phyloP scores from a whole-genome alignment of 2,797 vertebrate genomes.

The Sus cebifrons region DNA sequence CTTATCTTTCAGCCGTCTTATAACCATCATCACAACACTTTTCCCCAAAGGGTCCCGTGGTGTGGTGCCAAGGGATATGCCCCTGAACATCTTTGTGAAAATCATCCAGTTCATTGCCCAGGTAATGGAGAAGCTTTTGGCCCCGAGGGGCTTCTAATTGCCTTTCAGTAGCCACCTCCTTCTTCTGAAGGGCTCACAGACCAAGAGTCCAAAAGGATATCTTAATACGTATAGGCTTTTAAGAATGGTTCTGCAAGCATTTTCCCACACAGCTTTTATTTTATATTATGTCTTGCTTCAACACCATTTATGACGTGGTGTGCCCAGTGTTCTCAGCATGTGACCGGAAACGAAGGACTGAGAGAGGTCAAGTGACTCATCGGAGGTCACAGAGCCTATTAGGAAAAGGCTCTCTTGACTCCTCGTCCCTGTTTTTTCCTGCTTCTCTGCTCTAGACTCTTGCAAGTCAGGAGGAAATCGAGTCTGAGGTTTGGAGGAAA shows the following conservation, averaged over 20 bases:
- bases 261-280: neutral
- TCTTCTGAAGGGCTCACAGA: neutral
- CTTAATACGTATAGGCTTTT: neutral
- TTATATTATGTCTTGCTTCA: neutral
- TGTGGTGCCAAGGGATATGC: conserved; percentile 99
- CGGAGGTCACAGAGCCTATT: neutral
- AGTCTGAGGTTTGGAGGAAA: conserved; percentile 4
- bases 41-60: conserved; percentile 99
- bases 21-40: conserved; percentile 98
- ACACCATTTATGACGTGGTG: neutral
- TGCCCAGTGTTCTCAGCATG: neutral
- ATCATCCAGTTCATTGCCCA: conserved; percentile 99
- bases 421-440: neutral
- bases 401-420: neutral
- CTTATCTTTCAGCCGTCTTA: conserved; percentile 95
- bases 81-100: conserved; percentile 99
- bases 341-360: neutral
- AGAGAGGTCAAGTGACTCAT: conserved; percentile 47
- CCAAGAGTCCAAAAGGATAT: neutral
- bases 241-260: neutral
- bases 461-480: neutral
- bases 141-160: neutral
- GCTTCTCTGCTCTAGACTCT: neutral
- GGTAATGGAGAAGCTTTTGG: conserved; percentile 89
- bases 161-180: neutral